Evolutionary conservation across 2,113 vertebrate species (phyloP).

Genomic region (Eidolon helvum): DNA sequence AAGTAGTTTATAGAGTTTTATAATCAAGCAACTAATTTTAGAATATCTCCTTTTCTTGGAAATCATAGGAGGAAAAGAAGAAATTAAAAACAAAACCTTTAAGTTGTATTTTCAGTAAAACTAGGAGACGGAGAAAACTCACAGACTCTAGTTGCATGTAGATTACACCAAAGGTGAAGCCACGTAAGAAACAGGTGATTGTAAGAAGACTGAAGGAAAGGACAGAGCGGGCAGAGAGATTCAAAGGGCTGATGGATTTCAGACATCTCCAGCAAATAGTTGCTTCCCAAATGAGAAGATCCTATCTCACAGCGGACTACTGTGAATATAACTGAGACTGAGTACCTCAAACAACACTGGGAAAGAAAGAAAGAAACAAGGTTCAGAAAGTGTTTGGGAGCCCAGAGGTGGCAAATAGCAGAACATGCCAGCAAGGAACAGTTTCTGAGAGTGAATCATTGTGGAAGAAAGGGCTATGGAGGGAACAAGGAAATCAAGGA

Average conservation of each 20-base stretch:
- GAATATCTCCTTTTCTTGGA: neutral
- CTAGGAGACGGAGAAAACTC: neutral
- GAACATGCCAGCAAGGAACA: neutral
- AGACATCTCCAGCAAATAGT: neutral
- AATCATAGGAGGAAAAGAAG: neutral
- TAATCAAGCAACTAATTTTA: neutral
- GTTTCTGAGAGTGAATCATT: neutral
- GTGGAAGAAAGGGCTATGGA: neutral
- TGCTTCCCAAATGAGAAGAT: neutral
- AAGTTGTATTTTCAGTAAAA: neutral
- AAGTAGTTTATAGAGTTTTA: neutral
- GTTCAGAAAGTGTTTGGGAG: neutral
- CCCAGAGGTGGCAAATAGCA: neutral
- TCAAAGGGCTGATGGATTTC: neutral
- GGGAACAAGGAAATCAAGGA: neutral
- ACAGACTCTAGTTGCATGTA: neutral
- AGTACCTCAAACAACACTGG: neutral
- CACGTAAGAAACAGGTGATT: neutral
- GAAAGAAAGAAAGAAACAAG: neutral
- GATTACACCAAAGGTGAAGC: neutral
- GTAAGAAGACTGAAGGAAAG: neutral
- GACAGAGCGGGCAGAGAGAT: neutral
- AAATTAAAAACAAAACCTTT: neutral
- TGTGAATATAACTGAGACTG: neutral
- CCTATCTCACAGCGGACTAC: neutral